Conservation (phyloP, 1,140 invertebrate genomes). For the Plectus sambesii region DNA sequence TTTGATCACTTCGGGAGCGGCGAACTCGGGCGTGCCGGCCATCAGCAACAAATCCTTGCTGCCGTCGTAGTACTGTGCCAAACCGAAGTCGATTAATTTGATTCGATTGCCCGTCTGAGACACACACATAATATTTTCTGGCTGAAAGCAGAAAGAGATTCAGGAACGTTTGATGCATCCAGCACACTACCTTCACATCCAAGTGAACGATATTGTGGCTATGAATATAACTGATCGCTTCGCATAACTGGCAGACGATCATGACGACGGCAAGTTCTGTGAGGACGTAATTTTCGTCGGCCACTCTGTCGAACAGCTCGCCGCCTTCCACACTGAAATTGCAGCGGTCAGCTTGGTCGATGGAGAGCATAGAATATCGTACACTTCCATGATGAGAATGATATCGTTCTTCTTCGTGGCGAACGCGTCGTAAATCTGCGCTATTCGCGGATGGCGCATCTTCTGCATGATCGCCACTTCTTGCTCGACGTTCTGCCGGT, state of each 20-base stretch:
- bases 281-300: conserved; percentile 51
- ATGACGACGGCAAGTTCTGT: conserved; percentile 52
- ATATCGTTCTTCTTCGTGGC: conserved; percentile 53
- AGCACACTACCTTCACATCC: conserved; percentile 50
- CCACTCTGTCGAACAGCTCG: conserved; percentile 54
- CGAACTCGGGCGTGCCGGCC: conserved; percentile 48
- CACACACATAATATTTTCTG: conserved; percentile 51
- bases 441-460: conserved; percentile 52
- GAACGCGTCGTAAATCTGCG: conserved; percentile 53
- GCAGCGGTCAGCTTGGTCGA: conserved; percentile 5
- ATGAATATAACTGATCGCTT: conserved; percentile 53
- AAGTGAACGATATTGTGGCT: conserved; percentile 52
- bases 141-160: conserved; percentile 31
- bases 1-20: conserved; percentile 46
- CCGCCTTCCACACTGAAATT: conserved; percentile 48
- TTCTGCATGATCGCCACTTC: conserved; percentile 52
- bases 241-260: conserved; percentile 52
- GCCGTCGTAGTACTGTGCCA: conserved; percentile 49
- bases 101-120: conserved; percentile 45
- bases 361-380: conserved; percentile 52
- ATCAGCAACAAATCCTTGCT: conserved; percentile 46
- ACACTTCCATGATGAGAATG: conserved; percentile 54
- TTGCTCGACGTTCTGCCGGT: conserved; percentile 37
- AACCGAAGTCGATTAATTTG: conserved; percentile 45
- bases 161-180: conserved; percentile 2